Evolutionary conservation across 2,797 vertebrate species (phyloP), one percentile per base, ranked within the genome.

Genomic region (Phrynocephalus vlangalii): DNA sequence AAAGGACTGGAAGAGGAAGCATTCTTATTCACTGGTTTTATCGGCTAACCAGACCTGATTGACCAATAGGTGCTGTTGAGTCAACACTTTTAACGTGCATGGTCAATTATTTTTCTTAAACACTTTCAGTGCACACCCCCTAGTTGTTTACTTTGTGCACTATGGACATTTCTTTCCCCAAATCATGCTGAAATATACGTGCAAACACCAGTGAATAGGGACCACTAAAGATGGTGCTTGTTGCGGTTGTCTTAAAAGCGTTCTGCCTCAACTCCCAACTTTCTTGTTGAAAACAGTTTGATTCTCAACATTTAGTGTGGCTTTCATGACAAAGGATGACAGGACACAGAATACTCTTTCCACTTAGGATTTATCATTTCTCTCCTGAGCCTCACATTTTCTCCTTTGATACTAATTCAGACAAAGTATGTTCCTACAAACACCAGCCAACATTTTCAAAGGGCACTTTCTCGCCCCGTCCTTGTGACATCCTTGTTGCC

Each of bases 371-470:
- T 22, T 38, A 1, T 67, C 33, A 13, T 73, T 82, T 87, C 79
- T 82, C 44, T 75, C 28, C 71, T 87, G 56, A 82, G 50, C 28
- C 26, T 5, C 18, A 72, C 44, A 30, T 9, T 60, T 78, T 82
- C 22, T 30, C 48, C 83, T 70, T 60, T 20, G 11, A 60, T 48
- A 3, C n/a, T 13, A 2, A 38, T 83, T 50, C 10, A 28, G 24
- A 71, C 33, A n/a, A 6, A 60, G 6, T 18, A 3, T 60, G n/a
- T 60, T 77, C 66, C 30, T 70, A 70, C 33, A 71, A 79, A 48
- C 52, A 66, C 33, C 4, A 22, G 81, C 73, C 72, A 33, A 72
- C 28, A 44, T 88, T 84, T 63, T 79, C 26, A 84, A 88, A 84
- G 67, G 56, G 4, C 13, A 10, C 16, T 38, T 33, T 60, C 11